Evolutionary conservation across 2,888 invertebrate genomes (phyloP), one percentile per base, ranked within the genome.

Genomic region (Lithosia quadra): DNA sequence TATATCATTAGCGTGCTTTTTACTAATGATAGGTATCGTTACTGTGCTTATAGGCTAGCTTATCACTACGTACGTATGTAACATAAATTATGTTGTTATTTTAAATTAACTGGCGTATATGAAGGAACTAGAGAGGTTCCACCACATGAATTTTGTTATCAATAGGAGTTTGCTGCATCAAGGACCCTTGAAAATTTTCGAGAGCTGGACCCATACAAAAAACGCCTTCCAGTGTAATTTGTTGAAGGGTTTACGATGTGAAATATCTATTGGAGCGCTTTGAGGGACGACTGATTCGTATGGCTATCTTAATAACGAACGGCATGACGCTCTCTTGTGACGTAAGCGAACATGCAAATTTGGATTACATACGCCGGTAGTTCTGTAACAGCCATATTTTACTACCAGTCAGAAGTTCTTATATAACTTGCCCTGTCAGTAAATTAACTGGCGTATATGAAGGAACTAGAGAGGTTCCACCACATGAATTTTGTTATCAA

Each of bases 11-110:
- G n/a, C n/a, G n/a, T n/a, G n/a, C n/a, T n/a, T n/a, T n/a, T n/a
- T n/a, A n/a, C n/a, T n/a, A n/a, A n/a, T n/a, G n/a, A n/a, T n/a
- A n/a, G n/a, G n/a, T n/a, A n/a, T n/a, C n/a, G n/a, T n/a, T n/a
- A n/a, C n/a, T n/a, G n/a, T n/a, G n/a, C n/a, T n/a, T n/a, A n/a
- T n/a, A 61, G 33, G 28, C 56, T 49, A 61, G 28, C 62, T 65
- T 63, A 71, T 67, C 34, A 61, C 28, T 39, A n/a, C n/a, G n/a
- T n/a, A n/a, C n/a, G n/a, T 13, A 15, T 8, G 43, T 18, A 18
- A 43, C 10, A 49, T 49, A 49, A n/a, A 49, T 1, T 49, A 18
- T 49, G 18, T 49, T 49, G 15, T 49, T n/a, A 8, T 8, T 49
- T 49, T 49, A n/a, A n/a, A 9, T n/a, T n/a, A 49, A n/a, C 9